Base-by-base conservation (phyloP, 2,888 invertebrate species). In the Vannuccia rotundouncinata region DNA sequence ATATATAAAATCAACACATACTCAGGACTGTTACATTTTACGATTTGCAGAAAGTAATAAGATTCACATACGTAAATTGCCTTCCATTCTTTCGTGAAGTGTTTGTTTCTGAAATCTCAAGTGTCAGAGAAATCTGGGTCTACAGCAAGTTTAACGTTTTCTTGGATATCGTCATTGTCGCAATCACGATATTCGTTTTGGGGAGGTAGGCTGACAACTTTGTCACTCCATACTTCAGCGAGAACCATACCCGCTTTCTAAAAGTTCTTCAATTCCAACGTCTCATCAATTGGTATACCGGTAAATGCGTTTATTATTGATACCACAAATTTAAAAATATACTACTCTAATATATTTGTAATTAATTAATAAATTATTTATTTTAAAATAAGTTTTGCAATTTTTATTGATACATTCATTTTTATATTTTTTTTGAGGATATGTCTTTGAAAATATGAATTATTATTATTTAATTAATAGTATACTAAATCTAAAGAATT, bases 51-150 rank as follows among this genome's bases (percentile, higher is more conserved):
- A 66, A 66, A 2, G 22, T 66, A 66, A 5, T 66, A 27, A 22
- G 25, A 66, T 66, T 66, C 66, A 13, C 10, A 27, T 22, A 66
- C 25, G 22, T 66, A 27, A 66, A 66, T 66, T 66, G 66, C 5
- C 5, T 66, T 66, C 22, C 66, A 66, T 66, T 66, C 66, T 22
- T 66, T 27, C 22, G 66, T 66, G 66, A 66, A 66, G 66, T 66
- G 25, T 22, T 66, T 66, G 66, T 66, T 66, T 22, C 66, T 5
- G 66, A 66, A 66, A n/a, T n/a, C n/a, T n/a, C 66, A 66, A 22
- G 66, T 66, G n/a, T n/a, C n/a, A n/a, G 66, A 66, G 66, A 66
- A 66, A n/a, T 66, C 66, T 66, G 10, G 66, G 66, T 66, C 66
- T 66, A 22, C 66, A 66, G 66, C 66, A 66, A 13, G 22, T 22